Base-by-base conservation (phyloP, 2,113 vertebrate genomes). In the Lepus europaeus region DNA sequence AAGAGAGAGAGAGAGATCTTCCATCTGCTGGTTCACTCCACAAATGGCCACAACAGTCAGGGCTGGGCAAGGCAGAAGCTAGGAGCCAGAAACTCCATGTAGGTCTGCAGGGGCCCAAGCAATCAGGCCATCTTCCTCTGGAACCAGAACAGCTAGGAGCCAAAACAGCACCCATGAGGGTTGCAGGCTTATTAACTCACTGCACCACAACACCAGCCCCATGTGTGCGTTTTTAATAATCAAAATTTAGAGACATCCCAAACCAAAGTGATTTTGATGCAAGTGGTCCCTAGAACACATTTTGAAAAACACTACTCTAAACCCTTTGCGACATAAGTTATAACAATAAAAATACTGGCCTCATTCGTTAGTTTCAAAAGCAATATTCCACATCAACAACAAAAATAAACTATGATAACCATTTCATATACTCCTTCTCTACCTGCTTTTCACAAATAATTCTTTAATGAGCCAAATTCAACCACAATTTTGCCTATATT, bases 401-500 rank as follows among this genome's bases (percentile, higher is more conserved):
- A 73, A 91, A 79, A 92, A 93, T 85, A 64, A 89, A 53, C 29
- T 45, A 31, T 64, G 23, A 64, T 64, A 23, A 45, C 45, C 45
- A 69, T 17, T n/a, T 69, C 13, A 69, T 69, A 33, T 69, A 69
- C 14, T 69, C 7, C n/a, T 6, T 29, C 69, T 87, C 84, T 8
- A 22, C 13, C 64, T 73, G 45, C 45, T 45, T 19, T 59, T 19
- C 56, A 90, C 33, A 90, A 73, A 49, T 36, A 69, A 33, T 78
- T 94, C 33, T 78, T 53, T 59, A 61, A 96, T 85, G 14, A 90
- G 29, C 27, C 4, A 94, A 95, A 84, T 29, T 6, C 31, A 89
- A 33, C 36, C 23, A 79, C 12, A 73, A 74, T 17, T 72, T 72
- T 90, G 89, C 59, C 17, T 66, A 5, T 22, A 49, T 86, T 59